Percentiles rank a stretch among this genome's conserved stretches.
Conservation (phyloP, 2,113 vertebrate genomes). For the Macquaria ambigua region DNA sequence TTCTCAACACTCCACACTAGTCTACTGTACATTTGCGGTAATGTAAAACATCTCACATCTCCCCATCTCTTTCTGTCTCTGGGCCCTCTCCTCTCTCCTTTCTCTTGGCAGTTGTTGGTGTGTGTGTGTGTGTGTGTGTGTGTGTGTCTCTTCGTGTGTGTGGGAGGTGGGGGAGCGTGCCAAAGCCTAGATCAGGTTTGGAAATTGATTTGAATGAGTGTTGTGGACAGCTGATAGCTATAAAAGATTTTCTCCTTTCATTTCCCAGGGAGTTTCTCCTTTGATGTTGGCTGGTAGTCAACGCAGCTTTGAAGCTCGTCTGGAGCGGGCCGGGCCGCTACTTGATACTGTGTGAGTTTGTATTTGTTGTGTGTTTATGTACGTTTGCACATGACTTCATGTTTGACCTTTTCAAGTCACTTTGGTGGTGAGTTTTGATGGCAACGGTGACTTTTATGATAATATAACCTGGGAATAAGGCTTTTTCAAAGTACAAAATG, state of each 20-base stretch:
- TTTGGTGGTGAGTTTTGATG: slow-evolving; percentile 20
- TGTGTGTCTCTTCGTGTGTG: slow-evolving; percentile 18
- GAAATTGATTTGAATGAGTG: slow-evolving; percentile 85
- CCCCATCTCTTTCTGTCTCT: slow-evolving; percentile 47
- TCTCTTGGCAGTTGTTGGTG: slow-evolving; percentile 57
- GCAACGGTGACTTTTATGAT: background rate
- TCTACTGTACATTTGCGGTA: slow-evolving; percentile 83
- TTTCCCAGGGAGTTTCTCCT: slow-evolving; percentile 81
- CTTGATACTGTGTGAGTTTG: slow-evolving; percentile 58
- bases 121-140: slow-evolving; percentile 8
- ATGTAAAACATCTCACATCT: slow-evolving; percentile 82
- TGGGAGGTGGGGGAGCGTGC: slow-evolving; percentile 62
- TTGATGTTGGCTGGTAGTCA: slow-evolving; percentile 78
- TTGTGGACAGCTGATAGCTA: slow-evolving; percentile 84
- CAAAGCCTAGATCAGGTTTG: slow-evolving; percentile 83
- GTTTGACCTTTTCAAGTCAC: slow-evolving; percentile 60
- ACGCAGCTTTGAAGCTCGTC: slow-evolving; percentile 72
- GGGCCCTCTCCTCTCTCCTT: slow-evolving; percentile 51
- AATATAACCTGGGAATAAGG: rapidly evolving
- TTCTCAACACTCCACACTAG: slow-evolving; percentile 72
- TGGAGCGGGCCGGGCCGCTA: slow-evolving; percentile 35
- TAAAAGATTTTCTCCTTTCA: slow-evolving; percentile 80
- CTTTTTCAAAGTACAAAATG: background rate
- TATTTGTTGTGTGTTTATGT: slow-evolving; percentile 59
- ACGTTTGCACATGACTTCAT: slow-evolving; percentile 23